Conservation (phyloP, 2,113 vertebrate genomes). For the Carassius auratus region DNA sequence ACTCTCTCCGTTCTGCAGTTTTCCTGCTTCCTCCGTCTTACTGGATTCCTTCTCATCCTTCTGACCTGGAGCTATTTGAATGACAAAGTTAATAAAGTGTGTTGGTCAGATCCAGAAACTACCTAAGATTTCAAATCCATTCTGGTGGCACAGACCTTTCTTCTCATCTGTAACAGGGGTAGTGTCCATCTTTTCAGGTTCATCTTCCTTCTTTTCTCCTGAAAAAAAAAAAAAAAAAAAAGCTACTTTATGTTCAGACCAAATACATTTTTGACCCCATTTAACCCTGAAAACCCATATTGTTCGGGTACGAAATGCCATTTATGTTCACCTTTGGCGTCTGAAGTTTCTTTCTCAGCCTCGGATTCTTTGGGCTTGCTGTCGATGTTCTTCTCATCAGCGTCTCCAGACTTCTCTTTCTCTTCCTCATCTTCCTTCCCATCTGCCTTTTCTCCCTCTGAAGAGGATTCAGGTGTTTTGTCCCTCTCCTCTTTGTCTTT, state of each 20-base stretch:
- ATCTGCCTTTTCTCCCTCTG: slow-evolving; percentile 80
- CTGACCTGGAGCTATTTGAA: slow-evolving; percentile 51
- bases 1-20: slow-evolving; percentile 92
- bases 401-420: slow-evolving; percentile 57
- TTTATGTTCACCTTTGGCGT: slow-evolving; percentile 78
- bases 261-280: background rate
- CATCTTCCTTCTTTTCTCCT: slow-evolving; percentile 71
- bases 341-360: slow-evolving; percentile 81
- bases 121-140: background rate
- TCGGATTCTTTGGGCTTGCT: slow-evolving; percentile 68
- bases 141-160: slow-evolving; percentile 63
- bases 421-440: slow-evolving; percentile 69
- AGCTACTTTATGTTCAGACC: background rate
- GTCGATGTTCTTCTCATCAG: slow-evolving; percentile 68
- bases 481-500: slow-evolving; percentile 75
- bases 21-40: slow-evolving; percentile 80
- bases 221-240: background rate
- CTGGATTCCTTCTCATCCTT: slow-evolving; percentile 80
- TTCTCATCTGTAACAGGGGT: slow-evolving; percentile 63
- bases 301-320: background rate
- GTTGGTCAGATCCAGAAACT: background rate
- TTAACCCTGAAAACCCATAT: background rate
- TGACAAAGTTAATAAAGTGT: background rate
- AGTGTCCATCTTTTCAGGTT: slow-evolving; percentile 62
- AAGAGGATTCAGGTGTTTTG: slow-evolving; percentile 60